phyloP scores from a whole-genome alignment of 2,797 vertebrate genomes.

The Rhinatrema bivittatum region DNA sequence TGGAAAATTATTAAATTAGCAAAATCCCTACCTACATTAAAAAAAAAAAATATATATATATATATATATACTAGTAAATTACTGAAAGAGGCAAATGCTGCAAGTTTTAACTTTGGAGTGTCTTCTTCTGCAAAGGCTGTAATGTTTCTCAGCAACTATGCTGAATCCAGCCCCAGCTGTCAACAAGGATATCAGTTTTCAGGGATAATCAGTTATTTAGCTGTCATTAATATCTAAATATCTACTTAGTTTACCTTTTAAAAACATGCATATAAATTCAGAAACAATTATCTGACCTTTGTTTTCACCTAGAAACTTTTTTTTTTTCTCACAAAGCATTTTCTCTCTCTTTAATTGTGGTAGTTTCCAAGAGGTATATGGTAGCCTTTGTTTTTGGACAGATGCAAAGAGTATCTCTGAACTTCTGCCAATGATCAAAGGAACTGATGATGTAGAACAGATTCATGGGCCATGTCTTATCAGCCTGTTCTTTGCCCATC shows the following conservation, averaged over 20 bases:
- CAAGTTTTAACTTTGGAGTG: constrained; percentile 31
- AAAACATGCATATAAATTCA: constrained; percentile 26
- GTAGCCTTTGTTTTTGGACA: constrained; percentile 80
- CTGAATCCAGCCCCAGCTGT: constrained; percentile 55
- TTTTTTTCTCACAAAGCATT: not conserved
- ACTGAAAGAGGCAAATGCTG: constrained; percentile 47
- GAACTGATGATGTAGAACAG: constrained; percentile 90
- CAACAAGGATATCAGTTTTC: constrained; percentile 59
- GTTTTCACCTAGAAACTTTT: constrained; percentile 25
- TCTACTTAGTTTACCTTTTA: constrained; percentile 2
- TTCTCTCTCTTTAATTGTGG: no score
- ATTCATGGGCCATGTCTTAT: constrained; percentile 93
- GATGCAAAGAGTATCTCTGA: constrained; percentile 83
- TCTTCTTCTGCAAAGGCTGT: constrained; percentile 57
- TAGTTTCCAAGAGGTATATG: constrained; percentile 27
- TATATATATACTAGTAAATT: no score
- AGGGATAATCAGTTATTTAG: constrained; percentile 59
- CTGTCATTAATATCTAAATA: constrained; percentile 50
- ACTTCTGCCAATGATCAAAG: constrained; percentile 92
- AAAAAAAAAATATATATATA: no score
- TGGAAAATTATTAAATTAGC: no score
- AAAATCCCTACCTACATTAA: no score
- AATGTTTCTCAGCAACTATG: constrained; percentile 43
- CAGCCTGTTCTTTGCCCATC: constrained; percentile 72
- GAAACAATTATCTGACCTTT: no score